Percentiles rank a stretch among this genome's conserved stretches.
Conservation (phyloP, 1,140 invertebrate genomes). For the Meloidogyne exigua region DNA sequence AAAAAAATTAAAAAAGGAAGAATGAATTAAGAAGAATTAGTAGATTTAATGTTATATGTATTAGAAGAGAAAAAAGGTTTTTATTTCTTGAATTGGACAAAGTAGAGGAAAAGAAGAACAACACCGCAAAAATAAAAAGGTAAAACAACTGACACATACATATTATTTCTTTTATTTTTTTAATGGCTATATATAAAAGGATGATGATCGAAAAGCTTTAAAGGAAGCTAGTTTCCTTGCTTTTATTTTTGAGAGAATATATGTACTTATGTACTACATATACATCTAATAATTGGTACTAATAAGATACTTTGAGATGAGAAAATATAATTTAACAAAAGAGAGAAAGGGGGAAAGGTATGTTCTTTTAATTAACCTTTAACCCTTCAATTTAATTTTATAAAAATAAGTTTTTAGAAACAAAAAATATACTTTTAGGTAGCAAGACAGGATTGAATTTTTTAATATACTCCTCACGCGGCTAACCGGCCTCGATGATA, state of each 20-base stretch:
- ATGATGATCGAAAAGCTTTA: neutral
- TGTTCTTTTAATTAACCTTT: too few species aligned
- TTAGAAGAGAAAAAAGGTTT: neutral
- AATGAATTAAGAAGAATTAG: neutral
- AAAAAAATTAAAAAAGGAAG: neutral
- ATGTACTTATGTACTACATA: neutral
- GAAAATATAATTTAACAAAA: neutral
- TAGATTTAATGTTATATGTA: neutral
- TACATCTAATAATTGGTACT: neutral
- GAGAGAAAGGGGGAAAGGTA: neutral
- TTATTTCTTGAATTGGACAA: neutral
- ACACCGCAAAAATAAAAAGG: neutral
- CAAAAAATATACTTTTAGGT: too few species aligned
- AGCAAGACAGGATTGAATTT: too few species aligned
- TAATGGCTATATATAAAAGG: too few species aligned
- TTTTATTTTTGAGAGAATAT: neutral
- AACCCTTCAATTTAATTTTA: too few species aligned
- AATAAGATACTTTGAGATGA: too few species aligned
- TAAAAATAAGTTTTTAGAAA: too few species aligned
- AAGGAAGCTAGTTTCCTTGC: neutral
- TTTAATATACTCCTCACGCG: too few species aligned
- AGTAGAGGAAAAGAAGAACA: neutral
- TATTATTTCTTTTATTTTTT: neutral
- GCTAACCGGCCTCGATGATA: too few species aligned
- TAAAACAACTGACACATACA: neutral